These are phyloP conservation scores for Hesperia comma DNA, from an alignment of 2,888 invertebrate species.

Conservation along the genomic window DNA sequence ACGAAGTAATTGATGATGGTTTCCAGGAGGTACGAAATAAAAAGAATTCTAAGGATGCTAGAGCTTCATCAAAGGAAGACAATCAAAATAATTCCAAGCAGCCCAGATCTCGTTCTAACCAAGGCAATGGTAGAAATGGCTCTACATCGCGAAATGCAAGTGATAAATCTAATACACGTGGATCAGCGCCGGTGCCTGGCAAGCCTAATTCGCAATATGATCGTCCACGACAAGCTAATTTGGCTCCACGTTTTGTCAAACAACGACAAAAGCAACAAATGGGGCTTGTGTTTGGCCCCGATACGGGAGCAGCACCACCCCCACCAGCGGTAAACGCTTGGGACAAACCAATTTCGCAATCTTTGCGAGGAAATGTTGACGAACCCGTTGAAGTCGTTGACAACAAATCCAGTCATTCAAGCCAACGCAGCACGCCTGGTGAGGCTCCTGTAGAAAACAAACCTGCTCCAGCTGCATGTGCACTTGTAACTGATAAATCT, in stretches of 20 bases:
- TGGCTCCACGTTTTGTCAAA: conserved; percentile 91
- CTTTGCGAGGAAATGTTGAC: conserved; percentile 84
- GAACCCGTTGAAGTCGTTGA: conserved; percentile 62
- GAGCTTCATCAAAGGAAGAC: conserved; percentile 67
- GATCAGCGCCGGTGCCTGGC: conserved; percentile 61
- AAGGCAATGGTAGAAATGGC: conserved; percentile 74
- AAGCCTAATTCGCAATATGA: conserved; percentile 73
- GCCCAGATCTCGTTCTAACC: conserved; percentile 76
- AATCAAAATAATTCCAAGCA: conserved; percentile 61
- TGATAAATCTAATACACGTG: conserved; percentile 69
- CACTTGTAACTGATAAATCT: conserved; percentile 74
- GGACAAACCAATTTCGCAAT: conserved; percentile 92
- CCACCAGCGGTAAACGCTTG: conserved; percentile 92
- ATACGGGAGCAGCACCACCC: conserved; percentile 84
- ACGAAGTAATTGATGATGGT: conserved; percentile 86
- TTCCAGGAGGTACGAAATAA: conserved; percentile 94
- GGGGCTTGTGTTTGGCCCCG: conserved; percentile 74
- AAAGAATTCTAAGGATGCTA: conserved; percentile 87
- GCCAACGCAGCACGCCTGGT: conserved; percentile 76
- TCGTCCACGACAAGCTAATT: conserved; percentile 84
- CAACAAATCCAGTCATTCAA: conserved; percentile 70
- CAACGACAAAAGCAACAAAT: conserved; percentile 85
- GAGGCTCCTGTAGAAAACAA: conserved; percentile 66
- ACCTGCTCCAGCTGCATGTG: conserved; percentile 54
- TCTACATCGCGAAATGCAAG: conserved; percentile 71